phyloP scores from a whole-genome alignment of 2,113 vertebrate species.

The Neoarius graeffei region DNA sequence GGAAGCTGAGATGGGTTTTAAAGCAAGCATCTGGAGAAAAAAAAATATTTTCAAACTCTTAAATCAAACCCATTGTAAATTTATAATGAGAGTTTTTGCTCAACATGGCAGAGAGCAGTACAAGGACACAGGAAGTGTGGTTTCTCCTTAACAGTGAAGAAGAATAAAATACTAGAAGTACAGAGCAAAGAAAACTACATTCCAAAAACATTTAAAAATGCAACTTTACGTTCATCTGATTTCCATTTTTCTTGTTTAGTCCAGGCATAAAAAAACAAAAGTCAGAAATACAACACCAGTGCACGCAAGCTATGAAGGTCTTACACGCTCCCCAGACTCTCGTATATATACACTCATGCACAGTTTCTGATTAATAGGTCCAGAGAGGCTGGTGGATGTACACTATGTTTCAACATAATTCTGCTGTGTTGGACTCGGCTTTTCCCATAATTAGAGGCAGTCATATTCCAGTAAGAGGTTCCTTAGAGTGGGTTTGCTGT shows the following conservation, averaged over 20 bases:
- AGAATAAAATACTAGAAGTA: not conserved
- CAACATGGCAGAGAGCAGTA: not conserved
- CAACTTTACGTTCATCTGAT: not conserved
- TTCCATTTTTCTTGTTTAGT: not conserved
- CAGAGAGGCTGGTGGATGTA: not conserved
- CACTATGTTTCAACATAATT: not conserved
- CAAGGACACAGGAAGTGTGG: not conserved
- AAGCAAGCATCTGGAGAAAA: not conserved
- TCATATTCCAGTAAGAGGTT: not conserved
- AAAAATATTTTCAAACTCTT: not conserved
- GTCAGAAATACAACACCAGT: not conserved
- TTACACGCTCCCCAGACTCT: conserved; percentile 16
- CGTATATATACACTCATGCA: conserved; percentile 1
- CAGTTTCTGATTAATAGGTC: conserved; percentile 25
- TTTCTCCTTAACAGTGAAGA: not conserved
- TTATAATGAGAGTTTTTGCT: not conserved
- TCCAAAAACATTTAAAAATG: not conserved
- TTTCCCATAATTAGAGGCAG: conserved; percentile 16
- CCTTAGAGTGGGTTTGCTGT: not conserved
- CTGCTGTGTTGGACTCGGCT: not conserved
- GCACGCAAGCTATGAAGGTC: not conserved
- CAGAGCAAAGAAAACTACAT: not conserved
- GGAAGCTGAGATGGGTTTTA: not conserved
- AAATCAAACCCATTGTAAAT: not conserved
- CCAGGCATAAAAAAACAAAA: conserved; percentile 14